Evolutionary conservation across 1,140 invertebrate genomes (phyloP), one percentile per base, ranked within the genome.

Genomic region (Cryptotermes secundus): DNA sequence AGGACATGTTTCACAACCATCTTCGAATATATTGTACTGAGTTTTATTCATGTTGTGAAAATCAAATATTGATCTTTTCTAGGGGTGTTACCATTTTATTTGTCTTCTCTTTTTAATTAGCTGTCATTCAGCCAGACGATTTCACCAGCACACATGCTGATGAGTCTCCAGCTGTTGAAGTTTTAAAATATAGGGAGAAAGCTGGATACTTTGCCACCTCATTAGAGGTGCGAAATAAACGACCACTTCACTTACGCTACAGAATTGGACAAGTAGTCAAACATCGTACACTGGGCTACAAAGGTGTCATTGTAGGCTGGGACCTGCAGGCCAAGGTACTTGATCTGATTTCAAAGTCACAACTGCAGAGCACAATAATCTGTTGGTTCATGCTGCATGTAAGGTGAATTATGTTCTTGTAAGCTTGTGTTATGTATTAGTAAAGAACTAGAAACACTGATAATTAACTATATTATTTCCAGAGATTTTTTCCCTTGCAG

Each of bases 291-390:
- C 89, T 88, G 87, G 90, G 90, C 26, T 92, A 92, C 85, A 86
- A 90, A 85, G 92, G 91, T 9, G 92, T 93, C 4, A 91, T 93
- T 82, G 88, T 92, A 81, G 92, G 91, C 34, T 93, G 92, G 92
- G 92, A 93, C 88, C 84, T 87, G 81, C 86, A 87, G 81, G 89
- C 89, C 19, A 88, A 87, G 85, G 86, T 89, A 86, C 87, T 49
- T 49, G 19, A 22, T 49, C 38, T 38, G 85, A 83, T 36, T 53
- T 4, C 12, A 84, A 34, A 34, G 16, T 14, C n/a, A 34, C 12
- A 82, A 82, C 7, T 82, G 53, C 22, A 19, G 45, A 49, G 45
- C 16, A 49, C 1, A 19, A 19, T 49, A 49, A 19, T 49, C 38
- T 42, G 38, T 59, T 59, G 6, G 19, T 38, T 22, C 9, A 26